Evolutionary conservation across 2,113 vertebrate species (phyloP).

Genomic region (Periophthalmus modestus): DNA sequence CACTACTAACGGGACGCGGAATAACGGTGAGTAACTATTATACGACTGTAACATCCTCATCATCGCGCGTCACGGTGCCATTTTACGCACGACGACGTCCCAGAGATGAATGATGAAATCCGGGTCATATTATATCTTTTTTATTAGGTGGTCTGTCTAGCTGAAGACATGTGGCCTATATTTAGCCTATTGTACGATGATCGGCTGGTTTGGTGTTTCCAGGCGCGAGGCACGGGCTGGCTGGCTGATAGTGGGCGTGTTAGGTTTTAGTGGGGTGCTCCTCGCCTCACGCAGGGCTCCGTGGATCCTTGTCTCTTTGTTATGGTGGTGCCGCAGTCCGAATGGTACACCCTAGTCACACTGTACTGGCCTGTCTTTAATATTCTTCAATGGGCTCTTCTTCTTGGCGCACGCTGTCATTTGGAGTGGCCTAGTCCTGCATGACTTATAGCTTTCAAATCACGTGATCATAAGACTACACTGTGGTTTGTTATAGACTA

Average conservation of each 20-base stretch:
- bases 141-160: conserved; percentile 4
- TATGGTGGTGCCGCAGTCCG: conserved; percentile 71
- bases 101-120: conserved; percentile 23
- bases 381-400: not conserved
- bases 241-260: conserved; percentile 57
- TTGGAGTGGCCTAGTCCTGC: conserved; percentile 6
- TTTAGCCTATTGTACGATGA: conserved; percentile 5
- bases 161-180: conserved; percentile 16
- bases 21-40: conserved; percentile 54
- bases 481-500: not conserved
- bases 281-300: conserved; percentile 46
- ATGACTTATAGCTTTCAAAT: not conserved
- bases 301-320: conserved; percentile 68
- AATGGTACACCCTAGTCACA: conserved; percentile 48
- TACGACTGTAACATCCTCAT: not conserved
- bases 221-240: conserved; percentile 18
- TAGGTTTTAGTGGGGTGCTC: conserved; percentile 8
- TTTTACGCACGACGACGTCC: conserved; percentile 28
- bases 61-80: conserved; percentile 24
- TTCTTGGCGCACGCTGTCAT: not conserved
- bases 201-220: not conserved
- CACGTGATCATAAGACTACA: conserved; percentile 1
- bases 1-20: conserved; percentile 31
- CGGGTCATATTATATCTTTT: conserved; percentile 5
- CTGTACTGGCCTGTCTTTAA: not conserved